A percentile compares a stretch with the other conserved stretches of the same genome.
phyloP scores from a whole-genome alignment of 2,797 vertebrate species.

The Sebastes oblongus region DNA sequence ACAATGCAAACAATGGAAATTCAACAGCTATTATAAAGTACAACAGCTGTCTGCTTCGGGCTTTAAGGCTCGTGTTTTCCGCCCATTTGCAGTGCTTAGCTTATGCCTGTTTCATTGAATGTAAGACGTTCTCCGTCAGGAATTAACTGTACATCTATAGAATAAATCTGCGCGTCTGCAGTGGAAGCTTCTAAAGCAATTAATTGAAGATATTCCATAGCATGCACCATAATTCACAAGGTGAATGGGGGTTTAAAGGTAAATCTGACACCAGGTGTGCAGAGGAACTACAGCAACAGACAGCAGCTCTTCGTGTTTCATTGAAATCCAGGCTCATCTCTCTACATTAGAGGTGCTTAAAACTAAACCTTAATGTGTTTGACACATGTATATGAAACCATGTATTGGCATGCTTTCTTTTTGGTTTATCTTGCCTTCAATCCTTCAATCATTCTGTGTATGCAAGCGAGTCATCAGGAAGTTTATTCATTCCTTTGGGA shows the following conservation, averaged over 20 bases:
- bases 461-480: too few relatives aligned
- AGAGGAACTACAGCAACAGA: background rate
- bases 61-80: constrained; percentile 35
- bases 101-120: constrained; percentile 22
- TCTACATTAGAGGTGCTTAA: background rate
- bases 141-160: background rate
- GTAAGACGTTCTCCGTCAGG: constrained; percentile 14
- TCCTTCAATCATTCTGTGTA: too few relatives aligned
- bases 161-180: constrained; percentile 5
- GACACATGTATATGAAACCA: background rate
- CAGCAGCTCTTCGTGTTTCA: background rate
- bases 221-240: background rate
- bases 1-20: constrained; percentile 65
- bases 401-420: background rate
- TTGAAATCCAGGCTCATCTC: background rate
- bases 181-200: background rate
- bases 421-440: too few relatives aligned
- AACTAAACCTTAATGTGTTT: background rate
- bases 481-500: too few relatives aligned
- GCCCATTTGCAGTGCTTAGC: constrained; percentile 16
- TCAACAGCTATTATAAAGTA: constrained; percentile 54
- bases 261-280: background rate
- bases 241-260: background rate
- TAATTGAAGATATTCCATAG: background rate
- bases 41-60: constrained; percentile 50